phyloP scores from a whole-genome alignment of 2,888 invertebrate genomes.

The Meta bourneti region DNA sequence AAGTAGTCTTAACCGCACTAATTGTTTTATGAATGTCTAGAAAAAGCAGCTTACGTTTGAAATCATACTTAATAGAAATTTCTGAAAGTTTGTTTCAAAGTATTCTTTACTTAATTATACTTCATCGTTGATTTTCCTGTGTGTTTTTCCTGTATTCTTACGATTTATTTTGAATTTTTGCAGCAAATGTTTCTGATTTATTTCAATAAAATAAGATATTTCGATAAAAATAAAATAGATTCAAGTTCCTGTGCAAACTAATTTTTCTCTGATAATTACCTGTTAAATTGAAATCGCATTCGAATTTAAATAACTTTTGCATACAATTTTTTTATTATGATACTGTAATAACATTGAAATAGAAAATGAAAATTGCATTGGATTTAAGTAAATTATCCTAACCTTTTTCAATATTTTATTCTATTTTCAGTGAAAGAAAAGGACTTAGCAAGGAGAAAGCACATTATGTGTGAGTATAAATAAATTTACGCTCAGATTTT shows the following conservation, averaged over 20 bases:
- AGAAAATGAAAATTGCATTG: no score
- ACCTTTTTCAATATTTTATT: neutral
- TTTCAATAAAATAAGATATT: no score
- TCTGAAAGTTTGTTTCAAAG: neutral
- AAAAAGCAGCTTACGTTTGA: neutral
- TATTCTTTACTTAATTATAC: neutral
- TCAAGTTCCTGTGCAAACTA: no score
- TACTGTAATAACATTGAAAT: neutral
- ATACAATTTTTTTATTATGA: neutral
- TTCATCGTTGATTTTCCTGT: no score
- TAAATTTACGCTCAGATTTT: neutral
- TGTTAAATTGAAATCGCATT: no score
- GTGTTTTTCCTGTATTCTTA: no score
- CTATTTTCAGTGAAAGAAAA: constrained; percentile 69
- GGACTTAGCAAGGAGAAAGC: constrained; percentile 68
- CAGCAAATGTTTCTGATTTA: no score
- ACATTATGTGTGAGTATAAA: constrained; percentile 63
- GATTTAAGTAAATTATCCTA: no score
- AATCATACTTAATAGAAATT: neutral
- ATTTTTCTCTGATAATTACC: no score
- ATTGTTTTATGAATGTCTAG: neutral
- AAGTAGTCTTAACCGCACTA: constrained; percentile 8
- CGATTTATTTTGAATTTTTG: no score
- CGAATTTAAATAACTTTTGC: neutral
- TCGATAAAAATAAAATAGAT: no score